phyloP scores from a whole-genome alignment of 1,140 invertebrate species.

The Neocloeon triangulifer region DNA sequence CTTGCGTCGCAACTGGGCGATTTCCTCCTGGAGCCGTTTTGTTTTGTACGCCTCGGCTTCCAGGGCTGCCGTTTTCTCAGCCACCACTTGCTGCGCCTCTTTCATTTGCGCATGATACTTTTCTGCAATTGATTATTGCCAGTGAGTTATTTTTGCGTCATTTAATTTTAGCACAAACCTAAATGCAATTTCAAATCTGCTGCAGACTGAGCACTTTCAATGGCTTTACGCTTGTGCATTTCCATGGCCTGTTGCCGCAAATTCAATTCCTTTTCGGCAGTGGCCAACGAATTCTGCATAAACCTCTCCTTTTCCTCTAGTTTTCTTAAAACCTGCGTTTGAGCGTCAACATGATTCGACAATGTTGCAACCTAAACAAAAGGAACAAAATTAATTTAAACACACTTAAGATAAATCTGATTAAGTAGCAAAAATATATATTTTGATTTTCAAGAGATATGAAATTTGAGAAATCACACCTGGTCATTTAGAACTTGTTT shows the following conservation, averaged over 20 bases:
- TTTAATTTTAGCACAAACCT: slow-evolving; percentile 27
- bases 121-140: slow-evolving; percentile 28
- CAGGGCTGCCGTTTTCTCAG: slow-evolving; percentile 84
- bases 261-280: slow-evolving; percentile 84
- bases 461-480: slow-evolving; percentile 20
- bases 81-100: slow-evolving; percentile 88
- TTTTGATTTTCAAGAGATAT: neutral
- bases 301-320: slow-evolving; percentile 93
- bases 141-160: slow-evolving; percentile 2
- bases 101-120: slow-evolving; percentile 93
- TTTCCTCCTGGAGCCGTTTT: slow-evolving; percentile 85
- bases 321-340: slow-evolving; percentile 82
- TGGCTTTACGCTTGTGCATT: slow-evolving; percentile 92
- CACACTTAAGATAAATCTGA: neutral
- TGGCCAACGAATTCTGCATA: slow-evolving; percentile 74
- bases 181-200: slow-evolving; percentile 94
- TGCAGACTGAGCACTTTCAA: slow-evolving; percentile 79
- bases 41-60: slow-evolving; percentile 95
- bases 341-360: slow-evolving; percentile 83
- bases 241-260: slow-evolving; percentile 86
- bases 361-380: slow-evolving; percentile 39
- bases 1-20: slow-evolving; percentile 74
- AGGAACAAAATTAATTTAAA: neutral
- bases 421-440: neutral
- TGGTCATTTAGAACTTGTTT: slow-evolving; percentile 77